Conservation (phyloP, 2,888 invertebrate species). For the Torymus texanus region DNA sequence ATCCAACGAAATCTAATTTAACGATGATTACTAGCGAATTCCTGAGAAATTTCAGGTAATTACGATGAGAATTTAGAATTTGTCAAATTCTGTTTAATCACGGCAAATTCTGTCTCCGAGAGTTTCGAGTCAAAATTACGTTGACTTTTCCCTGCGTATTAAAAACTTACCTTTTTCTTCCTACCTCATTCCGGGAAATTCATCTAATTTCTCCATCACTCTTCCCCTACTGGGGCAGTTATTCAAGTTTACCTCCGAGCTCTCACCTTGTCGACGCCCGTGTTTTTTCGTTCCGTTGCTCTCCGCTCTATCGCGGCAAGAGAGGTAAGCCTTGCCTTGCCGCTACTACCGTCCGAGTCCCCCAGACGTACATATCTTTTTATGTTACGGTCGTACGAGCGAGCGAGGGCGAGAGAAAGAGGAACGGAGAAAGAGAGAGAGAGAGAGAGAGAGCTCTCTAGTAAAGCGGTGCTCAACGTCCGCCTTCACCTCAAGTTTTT, state of each 20-base stretch:
- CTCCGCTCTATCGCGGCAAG: background rate
- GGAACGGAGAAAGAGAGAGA: background rate
- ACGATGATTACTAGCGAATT: no score
- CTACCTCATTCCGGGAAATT: background rate
- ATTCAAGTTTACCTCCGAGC: constrained; percentile 9
- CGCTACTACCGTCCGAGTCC: constrained; percentile 17
- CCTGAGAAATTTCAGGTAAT: no score
- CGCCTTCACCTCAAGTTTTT: background rate
- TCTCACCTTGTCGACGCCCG: background rate
- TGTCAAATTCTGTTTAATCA: no score
- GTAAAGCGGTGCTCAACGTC: constrained; percentile 27
- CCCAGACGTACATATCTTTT: constrained; percentile 58
- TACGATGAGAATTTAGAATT: no score
- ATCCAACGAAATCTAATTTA: no score
- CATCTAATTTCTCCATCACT: no score
- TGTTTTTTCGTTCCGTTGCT: constrained; percentile 22
- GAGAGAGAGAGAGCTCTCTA: no score
- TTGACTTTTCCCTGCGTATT: no score
- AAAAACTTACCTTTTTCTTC: background rate
- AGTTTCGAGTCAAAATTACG: no score
- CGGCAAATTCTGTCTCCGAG: no score
- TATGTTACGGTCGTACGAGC: constrained; percentile 41
- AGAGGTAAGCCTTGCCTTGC: constrained; percentile 4
- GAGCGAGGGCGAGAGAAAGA: no score
- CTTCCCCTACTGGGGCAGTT: background rate